Evolutionary conservation across 2,113 vertebrate species (phyloP).

Genomic region (Melospiza georgiana): DNA sequence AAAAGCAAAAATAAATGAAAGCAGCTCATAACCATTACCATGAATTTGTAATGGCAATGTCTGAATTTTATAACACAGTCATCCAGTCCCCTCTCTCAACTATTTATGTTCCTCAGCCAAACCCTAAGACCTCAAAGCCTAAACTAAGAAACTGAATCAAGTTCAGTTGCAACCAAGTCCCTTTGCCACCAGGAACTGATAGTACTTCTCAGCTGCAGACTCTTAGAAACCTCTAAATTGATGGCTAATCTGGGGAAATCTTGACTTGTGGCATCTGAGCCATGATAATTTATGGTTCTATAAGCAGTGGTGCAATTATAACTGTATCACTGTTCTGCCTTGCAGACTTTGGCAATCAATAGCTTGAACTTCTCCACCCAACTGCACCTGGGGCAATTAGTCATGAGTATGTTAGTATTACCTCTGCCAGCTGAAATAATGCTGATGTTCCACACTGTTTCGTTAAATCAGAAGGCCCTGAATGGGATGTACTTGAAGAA

Average conservation of each 20-base stretch:
- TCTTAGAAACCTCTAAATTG: not conserved
- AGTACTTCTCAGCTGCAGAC: not conserved
- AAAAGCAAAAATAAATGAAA: not conserved
- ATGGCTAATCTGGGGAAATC: not conserved
- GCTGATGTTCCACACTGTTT: conserved; percentile 85
- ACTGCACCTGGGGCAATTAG: conserved; percentile 21
- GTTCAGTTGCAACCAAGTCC: not conserved
- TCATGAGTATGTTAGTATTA: conserved; percentile 67
- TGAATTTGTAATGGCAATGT: not conserved
- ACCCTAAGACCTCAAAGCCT: not conserved
- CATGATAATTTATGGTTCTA: not conserved
- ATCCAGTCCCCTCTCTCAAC: not conserved
- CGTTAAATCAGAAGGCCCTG: conserved; percentile 74
- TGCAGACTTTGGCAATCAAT: not conserved
- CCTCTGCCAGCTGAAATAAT: conserved; percentile 89
- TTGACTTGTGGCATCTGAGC: not conserved
- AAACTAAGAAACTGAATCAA: not conserved
- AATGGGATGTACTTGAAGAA: conserved; percentile 78
- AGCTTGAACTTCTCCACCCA: conserved; percentile 9
- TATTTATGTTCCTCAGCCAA: not conserved
- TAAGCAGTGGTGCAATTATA: conserved; percentile 46
- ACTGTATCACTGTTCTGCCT: not conserved
- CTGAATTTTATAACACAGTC: not conserved
- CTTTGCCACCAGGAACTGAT: not conserved
- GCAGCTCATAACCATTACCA: not conserved